These are phyloP conservation scores for Sebastolobus altivelis DNA, from an alignment of 2,797 vertebrate species.

Conservation along the genomic window DNA sequence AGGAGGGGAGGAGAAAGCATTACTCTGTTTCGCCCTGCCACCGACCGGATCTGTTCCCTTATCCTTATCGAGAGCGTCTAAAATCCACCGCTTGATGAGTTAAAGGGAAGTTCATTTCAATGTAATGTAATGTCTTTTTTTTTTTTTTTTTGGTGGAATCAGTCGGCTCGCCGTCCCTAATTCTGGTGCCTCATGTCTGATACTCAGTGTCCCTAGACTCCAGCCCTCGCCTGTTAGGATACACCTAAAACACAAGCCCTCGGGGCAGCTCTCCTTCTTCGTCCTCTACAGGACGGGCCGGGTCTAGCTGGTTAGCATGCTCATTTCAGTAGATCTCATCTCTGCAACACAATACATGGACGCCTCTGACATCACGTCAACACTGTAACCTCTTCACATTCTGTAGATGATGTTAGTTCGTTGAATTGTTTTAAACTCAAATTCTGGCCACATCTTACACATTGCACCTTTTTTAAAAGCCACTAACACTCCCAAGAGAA, in stretches of 20 bases:
- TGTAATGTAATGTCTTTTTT: too few species aligned
- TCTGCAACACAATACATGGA: neutral
- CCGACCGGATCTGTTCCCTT: too few species aligned
- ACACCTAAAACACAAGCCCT: neutral
- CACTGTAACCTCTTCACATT: neutral
- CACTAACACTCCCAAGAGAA: slow-evolving; percentile 35
- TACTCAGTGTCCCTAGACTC: too few species aligned
- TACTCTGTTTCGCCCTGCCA: too few species aligned
- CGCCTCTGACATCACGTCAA: neutral
- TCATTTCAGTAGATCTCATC: neutral
- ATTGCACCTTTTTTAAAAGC: slow-evolving; percentile 20
- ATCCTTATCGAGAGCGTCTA: too few species aligned
- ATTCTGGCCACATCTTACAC: neutral
- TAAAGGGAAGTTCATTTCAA: too few species aligned
- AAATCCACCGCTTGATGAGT: too few species aligned
- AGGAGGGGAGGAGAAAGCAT: too few species aligned
- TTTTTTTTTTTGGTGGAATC: too few species aligned
- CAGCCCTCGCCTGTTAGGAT: too few species aligned
- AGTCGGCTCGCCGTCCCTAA: too few species aligned
- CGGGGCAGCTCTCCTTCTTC: neutral
- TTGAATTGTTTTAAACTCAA: neutral
- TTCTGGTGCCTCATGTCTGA: too few species aligned
- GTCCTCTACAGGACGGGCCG: neutral
- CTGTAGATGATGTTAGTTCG: neutral
- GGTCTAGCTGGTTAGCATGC: neutral